Percentiles rank a stretch among this genome's conserved stretches.
These are phyloP conservation scores for Anguilla megastoma DNA, from an alignment of 2,797 vertebrate genomes.

Conservation along the genomic window DNA sequence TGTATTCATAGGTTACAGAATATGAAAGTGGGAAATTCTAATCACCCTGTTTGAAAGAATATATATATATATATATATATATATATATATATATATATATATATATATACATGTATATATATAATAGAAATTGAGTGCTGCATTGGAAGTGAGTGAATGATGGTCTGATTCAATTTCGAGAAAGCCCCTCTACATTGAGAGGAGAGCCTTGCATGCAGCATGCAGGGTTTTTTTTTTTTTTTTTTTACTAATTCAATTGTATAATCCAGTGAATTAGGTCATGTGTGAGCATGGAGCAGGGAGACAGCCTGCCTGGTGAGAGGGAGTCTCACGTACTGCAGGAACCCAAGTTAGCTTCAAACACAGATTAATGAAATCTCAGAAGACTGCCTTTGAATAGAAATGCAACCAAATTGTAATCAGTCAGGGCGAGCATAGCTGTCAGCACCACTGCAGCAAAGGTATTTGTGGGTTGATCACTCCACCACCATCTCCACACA, in stretches of 20 bases:
- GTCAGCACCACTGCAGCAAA: slow-evolving; percentile 18
- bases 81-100: background rate
- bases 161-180: background rate
- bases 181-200: background rate
- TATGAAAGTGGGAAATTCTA: background rate
- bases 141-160: background rate
- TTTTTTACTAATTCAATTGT: slow-evolving; percentile 18
- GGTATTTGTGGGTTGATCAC: background rate
- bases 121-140: background rate
- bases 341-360: slow-evolving; percentile 26
- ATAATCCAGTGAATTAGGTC: slow-evolving; percentile 8
- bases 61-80: background rate
- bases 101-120: background rate
- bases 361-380: slow-evolving; percentile 35
- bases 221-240: too few relatives aligned
- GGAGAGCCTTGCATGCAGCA: background rate
- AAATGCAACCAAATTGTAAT: slow-evolving; percentile 35
- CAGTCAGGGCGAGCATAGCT: slow-evolving; percentile 29
- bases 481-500: background rate
- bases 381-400: slow-evolving; percentile 23
- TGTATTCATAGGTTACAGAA: background rate
- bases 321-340: background rate
- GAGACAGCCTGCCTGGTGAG: background rate
- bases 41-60: background rate
- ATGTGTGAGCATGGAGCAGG: background rate